Base-by-base conservation (phyloP, 2,113 vertebrate species). In the Recurvirostra avosetta region DNA sequence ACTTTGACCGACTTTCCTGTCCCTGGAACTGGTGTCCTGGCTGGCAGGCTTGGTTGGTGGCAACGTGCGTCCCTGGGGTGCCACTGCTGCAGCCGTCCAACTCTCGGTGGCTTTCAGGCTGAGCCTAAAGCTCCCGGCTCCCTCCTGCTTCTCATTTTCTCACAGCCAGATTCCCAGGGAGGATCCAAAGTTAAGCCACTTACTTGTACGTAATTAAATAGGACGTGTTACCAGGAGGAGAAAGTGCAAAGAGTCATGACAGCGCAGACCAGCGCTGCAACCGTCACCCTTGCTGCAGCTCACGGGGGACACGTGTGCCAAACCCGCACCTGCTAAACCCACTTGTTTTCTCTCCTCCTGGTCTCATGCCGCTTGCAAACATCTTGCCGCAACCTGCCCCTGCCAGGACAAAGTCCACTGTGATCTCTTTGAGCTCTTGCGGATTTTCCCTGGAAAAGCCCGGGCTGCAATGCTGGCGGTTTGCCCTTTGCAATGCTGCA, bases 71-170 rank as follows among this genome's bases (percentile, higher is more conserved):
- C 47, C 38, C 55, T 32, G 38, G 21, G 58, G 38, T 85, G 65
- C 20, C 47, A 12, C 47, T 47, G 68, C 41, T 6, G 2, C 25
- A 8, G 26, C 71, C 3, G 0, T 21, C 34, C 40, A 71, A 0
- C 32, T 49, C 55, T 41, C 3, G 4, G 15, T 12, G 32, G 21
- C 63, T 56, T 67, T 30, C 15, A 36, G 75, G 41, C 58, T 88
- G 45, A 88, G 17, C 41, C 22, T 62, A 7, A 63, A 92, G 78
- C 50, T 78, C 41, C 74, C 41, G 18, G 8, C 52, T 80, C 40
- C 45, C 14, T 83, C 61, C 62, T 85, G 58, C 43, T 58, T 27
- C 4, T 45, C 45, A 3, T 53, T 58, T 58, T 10, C 45, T n/a
- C 15, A 4, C 12, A 50, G 29, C 32, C 83, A 41, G 25, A 36